Evolutionary conservation across 1,140 invertebrate species (phyloP).

Genomic region (Cydia strobilella): DNA sequence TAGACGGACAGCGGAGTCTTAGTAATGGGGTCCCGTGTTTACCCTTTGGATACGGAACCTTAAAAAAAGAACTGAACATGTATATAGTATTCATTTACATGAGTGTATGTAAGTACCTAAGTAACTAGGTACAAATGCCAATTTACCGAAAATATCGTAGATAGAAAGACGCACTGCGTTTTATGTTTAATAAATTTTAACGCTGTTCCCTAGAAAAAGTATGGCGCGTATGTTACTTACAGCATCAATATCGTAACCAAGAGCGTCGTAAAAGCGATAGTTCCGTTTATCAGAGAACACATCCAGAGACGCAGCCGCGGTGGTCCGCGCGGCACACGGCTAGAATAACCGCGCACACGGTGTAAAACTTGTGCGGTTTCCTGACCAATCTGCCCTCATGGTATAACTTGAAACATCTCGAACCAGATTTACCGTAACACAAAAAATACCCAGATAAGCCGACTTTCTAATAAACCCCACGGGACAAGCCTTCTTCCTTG

Average conservation of each 20-base stretch:
- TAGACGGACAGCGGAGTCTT: too few species aligned
- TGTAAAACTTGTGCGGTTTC: conserved; percentile 26
- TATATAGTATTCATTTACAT: too few species aligned
- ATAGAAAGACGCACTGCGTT: too few species aligned
- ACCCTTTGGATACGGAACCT: too few species aligned
- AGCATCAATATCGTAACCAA: background rate
- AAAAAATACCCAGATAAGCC: conserved; percentile 76
- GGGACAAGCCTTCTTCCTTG: conserved; percentile 66
- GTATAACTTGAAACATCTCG: conserved; percentile 42
- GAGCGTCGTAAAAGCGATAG: conserved; percentile 14
- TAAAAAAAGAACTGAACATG: too few species aligned
- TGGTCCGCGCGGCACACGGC: background rate
- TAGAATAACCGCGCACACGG: background rate
- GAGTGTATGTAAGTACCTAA: too few species aligned
- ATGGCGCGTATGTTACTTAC: too few species aligned
- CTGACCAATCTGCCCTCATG: background rate
- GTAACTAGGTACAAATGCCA: too few species aligned
- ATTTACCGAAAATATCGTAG: too few species aligned
- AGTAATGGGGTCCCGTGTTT: too few species aligned
- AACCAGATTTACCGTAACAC: conserved; percentile 71
- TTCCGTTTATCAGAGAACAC: conserved; percentile 1
- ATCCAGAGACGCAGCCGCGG: background rate
- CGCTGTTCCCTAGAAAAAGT: too few species aligned
- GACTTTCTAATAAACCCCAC: conserved; percentile 74
- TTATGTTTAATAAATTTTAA: too few species aligned